Conservation (phyloP, 1,140 invertebrate genomes). For the Hermatobates lingyangjiaoensis region DNA sequence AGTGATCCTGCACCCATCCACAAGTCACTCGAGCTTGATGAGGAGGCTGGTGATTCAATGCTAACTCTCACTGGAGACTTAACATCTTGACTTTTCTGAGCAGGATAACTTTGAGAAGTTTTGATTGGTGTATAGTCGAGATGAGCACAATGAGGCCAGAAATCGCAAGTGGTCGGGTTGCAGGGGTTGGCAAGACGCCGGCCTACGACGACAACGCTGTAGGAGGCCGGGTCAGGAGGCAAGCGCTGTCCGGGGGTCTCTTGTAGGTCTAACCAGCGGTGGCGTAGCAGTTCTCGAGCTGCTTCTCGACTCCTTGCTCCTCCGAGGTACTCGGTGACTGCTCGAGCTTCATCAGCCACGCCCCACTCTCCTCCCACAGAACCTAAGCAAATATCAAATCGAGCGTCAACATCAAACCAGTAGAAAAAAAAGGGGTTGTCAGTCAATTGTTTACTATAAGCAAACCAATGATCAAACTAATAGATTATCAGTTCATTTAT, state of each 20-base stretch:
- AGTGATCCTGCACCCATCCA: neutral
- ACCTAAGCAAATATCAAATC: too few species aligned
- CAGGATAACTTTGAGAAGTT: constrained; percentile 8
- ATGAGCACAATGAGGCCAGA: constrained; percentile 35
- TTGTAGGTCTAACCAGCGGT: constrained; percentile 2
- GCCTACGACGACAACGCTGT: constrained; percentile 5
- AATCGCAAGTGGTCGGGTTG: constrained; percentile 32
- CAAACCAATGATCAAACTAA: too few species aligned
- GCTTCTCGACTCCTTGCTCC: constrained; percentile 30
- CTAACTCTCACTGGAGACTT: constrained; percentile 9
- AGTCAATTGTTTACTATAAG: too few species aligned
- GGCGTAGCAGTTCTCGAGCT: constrained; percentile 26
- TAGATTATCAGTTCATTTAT: too few species aligned
- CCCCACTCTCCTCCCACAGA: constrained; percentile 30
- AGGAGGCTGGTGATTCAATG: constrained; percentile 26
- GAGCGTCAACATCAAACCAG: too few species aligned
- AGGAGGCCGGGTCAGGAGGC: constrained; percentile 16
- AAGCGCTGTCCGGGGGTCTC: constrained; percentile 8
- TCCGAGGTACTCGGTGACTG: constrained; percentile 33
- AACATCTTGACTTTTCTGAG: constrained; percentile 5
- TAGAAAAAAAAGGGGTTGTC: too few species aligned
- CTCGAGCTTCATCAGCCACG: constrained; percentile 24
- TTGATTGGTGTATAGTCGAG: constrained; percentile 21
- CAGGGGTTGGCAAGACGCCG: constrained; percentile 21
- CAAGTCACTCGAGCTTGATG: neutral